Conservation (phyloP, 2,888 invertebrate species). For the Oxyteleia sp. region DNA sequence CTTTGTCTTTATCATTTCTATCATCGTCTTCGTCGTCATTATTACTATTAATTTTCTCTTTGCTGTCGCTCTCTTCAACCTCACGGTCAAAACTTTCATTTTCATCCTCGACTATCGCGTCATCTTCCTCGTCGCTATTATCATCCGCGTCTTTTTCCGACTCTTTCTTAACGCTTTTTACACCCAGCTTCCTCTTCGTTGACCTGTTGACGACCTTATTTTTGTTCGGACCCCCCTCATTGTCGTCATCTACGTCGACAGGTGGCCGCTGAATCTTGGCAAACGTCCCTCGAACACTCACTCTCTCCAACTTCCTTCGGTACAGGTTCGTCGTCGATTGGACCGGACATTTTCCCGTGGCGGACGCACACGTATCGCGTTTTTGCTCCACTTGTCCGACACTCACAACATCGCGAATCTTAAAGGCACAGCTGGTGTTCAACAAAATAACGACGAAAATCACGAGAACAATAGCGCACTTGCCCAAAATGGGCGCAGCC, state of each 20-base stretch:
- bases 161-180: conserved; percentile 20
- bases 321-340: conserved; percentile 56
- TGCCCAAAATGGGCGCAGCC: conserved; percentile 84
- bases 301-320: conserved; percentile 76
- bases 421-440: conserved; percentile 82
- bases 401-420: conserved; percentile 80
- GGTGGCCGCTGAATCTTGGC: conserved; percentile 79
- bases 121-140: conserved; percentile 22
- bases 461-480: conserved; percentile 78
- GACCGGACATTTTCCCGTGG: conserved; percentile 78
- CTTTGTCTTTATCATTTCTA: background rate
- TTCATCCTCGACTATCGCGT: background rate
- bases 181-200: background rate
- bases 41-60: conserved; percentile 76
- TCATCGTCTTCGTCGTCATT: conserved; percentile 65
- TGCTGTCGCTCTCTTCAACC: conserved; percentile 71
- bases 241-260: conserved; percentile 75
- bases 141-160: conserved; percentile 59
- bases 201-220: conserved; percentile 31
- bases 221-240: conserved; percentile 35
- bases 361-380: conserved; percentile 74
- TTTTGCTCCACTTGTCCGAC: conserved; percentile 59
- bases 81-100: conserved; percentile 26
- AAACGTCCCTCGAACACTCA: conserved; percentile 74
- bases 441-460: conserved; percentile 77